Evolutionary conservation across 2,888 invertebrate genomes (phyloP).

Genomic region (Campoplex capitator): DNA sequence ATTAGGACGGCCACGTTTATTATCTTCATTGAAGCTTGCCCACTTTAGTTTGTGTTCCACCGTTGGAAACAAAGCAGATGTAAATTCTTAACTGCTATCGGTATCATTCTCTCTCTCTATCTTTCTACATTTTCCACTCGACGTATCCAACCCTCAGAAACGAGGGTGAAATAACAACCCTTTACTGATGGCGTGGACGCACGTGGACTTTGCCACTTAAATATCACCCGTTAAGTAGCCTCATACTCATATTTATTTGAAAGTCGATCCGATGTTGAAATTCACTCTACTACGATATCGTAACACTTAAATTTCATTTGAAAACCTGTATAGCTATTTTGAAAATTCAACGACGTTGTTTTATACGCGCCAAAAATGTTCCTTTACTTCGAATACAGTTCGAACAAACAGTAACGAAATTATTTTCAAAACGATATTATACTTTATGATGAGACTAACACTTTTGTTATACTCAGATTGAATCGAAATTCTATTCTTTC

Average conservation of each 20-base stretch:
- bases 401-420: not conserved
- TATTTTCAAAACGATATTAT: not conserved
- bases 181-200: conserved; percentile 43
- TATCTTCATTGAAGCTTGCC: conserved; percentile 78
- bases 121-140: not conserved
- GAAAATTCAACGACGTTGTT: not conserved
- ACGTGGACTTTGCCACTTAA: conserved; percentile 49
- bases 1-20: conserved; percentile 74
- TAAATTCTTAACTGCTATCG: conserved; percentile 82
- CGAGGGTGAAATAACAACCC: conserved; percentile 39
- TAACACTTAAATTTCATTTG: conserved; percentile 6
- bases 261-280: conserved; percentile 2
- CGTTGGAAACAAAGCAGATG: conserved; percentile 80
- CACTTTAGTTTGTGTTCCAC: conserved; percentile 64
- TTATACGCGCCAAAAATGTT: not conserved
- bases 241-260: conserved; percentile 1
- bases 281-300: not conserved
- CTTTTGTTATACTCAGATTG: too few relatives aligned
- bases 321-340: not conserved
- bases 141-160: conserved; percentile 52
- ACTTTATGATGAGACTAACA: too few relatives aligned
- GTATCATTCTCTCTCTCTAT: conserved; percentile 61
- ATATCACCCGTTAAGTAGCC: conserved; percentile 12
- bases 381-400: not conserved
- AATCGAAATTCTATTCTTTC: too few relatives aligned